phyloP scores from a whole-genome alignment of 37 sponge, comb jelly and placozoan genomes.

The Oopsacas minuta region DNA sequence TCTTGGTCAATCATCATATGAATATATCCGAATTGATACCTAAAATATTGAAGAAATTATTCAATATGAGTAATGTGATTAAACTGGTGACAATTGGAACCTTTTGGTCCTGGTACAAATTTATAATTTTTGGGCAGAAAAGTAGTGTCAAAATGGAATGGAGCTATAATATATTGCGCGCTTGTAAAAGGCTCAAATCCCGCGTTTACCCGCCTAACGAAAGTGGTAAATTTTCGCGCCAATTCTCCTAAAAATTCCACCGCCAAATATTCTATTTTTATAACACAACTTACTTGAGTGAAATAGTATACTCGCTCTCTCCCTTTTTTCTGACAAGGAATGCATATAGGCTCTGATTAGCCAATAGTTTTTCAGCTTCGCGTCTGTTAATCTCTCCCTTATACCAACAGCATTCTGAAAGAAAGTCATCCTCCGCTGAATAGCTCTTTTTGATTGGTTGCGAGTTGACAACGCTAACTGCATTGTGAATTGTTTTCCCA shows the following conservation, averaged over 20 bases:
- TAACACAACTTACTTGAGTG: neutral
- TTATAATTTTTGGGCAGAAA: too few species aligned
- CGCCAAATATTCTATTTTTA: too few species aligned
- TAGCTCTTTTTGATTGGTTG: neutral
- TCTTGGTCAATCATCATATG: conserved; percentile 6
- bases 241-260: too few species aligned
- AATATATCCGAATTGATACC: conserved; percentile 12
- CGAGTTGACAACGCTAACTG: neutral
- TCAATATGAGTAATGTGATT: too few species aligned
- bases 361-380: neutral
- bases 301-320: neutral
- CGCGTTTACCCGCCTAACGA: neutral
- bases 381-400: neutral
- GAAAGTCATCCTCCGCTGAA: neutral
- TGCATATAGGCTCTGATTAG: neutral
- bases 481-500: conserved; percentile 8
- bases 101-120: too few species aligned
- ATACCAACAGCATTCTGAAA: conserved; percentile 10
- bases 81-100: too few species aligned
- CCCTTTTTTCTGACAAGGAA: neutral
- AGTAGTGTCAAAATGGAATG: neutral
- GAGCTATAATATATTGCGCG: neutral
- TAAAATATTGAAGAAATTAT: neutral
- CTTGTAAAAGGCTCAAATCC: neutral
- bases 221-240: neutral